Evolutionary conservation across 2,888 invertebrate species (phyloP).

Genomic region (Drepanosiphum platanoidis): DNA sequence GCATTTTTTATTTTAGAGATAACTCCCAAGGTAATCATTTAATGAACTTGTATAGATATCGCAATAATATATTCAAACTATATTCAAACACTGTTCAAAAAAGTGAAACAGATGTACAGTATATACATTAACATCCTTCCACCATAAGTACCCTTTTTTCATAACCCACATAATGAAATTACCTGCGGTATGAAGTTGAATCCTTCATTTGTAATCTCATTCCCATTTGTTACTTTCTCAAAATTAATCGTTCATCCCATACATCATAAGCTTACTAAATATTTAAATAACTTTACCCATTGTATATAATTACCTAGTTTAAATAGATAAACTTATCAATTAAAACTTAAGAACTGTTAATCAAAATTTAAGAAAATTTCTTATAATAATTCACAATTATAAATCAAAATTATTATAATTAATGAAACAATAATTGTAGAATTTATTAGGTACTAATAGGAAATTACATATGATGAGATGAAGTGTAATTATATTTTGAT

Average conservation of each 20-base stretch:
- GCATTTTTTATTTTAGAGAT: neutral
- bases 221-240: conserved; percentile 3
- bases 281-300: conserved; percentile 1
- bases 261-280: neutral
- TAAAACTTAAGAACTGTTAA: too few relatives aligned
- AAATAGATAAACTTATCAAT: too few relatives aligned
- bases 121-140: conserved; percentile 14
- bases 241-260: neutral
- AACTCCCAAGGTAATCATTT: neutral
- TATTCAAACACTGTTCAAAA: neutral
- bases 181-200: neutral
- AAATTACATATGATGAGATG: too few relatives aligned
- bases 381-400: too few relatives aligned
- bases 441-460: too few relatives aligned
- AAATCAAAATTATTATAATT: too few relatives aligned
- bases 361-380: neutral
- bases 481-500: too few relatives aligned
- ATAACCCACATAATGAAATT: conserved; percentile 35
- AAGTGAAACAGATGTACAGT: neutral
- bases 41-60: neutral
- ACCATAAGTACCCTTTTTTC: neutral
- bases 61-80: neutral
- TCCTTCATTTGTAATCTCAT: conserved; percentile 23
- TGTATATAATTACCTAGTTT: too few relatives aligned
- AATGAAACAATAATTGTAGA: too few relatives aligned